phyloP scores from a whole-genome alignment of 2,797 vertebrate species.

The Sphaeramia orbicularis region DNA sequence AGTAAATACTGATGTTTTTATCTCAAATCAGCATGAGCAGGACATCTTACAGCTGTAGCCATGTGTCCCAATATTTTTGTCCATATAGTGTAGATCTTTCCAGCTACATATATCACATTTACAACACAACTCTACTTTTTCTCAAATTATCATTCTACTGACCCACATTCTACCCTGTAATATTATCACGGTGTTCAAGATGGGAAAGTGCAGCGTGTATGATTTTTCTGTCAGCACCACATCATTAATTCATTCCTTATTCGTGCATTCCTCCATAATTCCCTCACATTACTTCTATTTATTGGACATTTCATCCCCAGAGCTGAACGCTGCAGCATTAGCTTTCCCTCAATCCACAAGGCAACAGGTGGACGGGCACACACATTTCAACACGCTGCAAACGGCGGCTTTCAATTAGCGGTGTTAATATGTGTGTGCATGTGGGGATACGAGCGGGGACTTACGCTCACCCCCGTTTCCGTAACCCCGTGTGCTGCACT shows the following conservation, averaged over 20 bases:
- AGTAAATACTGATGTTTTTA: no score
- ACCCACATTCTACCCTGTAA: neutral
- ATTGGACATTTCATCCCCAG: conserved; percentile 10
- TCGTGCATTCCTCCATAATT: neutral
- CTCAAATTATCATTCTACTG: neutral
- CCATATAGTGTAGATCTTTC: no score
- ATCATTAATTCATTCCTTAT: conserved; percentile 1
- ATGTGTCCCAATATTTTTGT: no score
- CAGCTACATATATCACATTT: no score
- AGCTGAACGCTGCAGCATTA: conserved; percentile 30
- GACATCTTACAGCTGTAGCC: no score
- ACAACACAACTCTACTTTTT: no score
- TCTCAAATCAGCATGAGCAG: no score
- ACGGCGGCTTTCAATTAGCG: conserved; percentile 60
- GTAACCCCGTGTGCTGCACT: conserved; percentile 23
- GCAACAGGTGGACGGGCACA: conserved; percentile 57
- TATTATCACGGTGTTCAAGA: neutral
- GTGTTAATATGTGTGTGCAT: conserved; percentile 11
- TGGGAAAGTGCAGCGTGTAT: conserved; percentile 1
- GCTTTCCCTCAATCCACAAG: conserved; percentile 20
- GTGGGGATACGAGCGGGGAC: neutral
- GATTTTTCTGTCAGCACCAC: conserved; percentile 9
- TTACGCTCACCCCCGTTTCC: conserved; percentile 8
- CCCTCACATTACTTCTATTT: conserved; percentile 1
- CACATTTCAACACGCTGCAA: conserved; percentile 37